A percentile compares a stretch with the other conserved stretches of the same genome.
Evolutionary conservation across 2,888 invertebrate genomes (phyloP).

Genomic region (Scaeva pyrastri): DNA sequence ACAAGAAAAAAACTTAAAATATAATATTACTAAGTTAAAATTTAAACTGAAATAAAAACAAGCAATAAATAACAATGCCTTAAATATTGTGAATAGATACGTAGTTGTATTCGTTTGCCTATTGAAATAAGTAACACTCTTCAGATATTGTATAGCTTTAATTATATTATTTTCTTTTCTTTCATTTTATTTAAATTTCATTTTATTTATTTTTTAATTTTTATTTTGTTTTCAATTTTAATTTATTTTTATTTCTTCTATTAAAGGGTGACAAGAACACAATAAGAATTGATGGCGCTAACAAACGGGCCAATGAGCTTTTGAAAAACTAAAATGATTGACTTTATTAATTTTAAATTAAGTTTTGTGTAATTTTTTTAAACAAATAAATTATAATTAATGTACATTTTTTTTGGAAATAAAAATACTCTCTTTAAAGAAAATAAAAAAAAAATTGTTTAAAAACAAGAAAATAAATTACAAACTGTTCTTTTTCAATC

Average conservation of each 20-base stretch:
- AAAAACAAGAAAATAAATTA: conserved; percentile 26
- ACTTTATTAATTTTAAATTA: conserved; percentile 12
- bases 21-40: conserved; percentile 32
- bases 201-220: conserved; percentile 6
- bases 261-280: conserved; percentile 81
- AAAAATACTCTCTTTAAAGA: conserved; percentile 59
- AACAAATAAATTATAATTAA: conserved; percentile 57
- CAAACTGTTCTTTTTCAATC: conserved; percentile 30
- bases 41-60: conserved; percentile 60
- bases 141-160: conserved; percentile 64
- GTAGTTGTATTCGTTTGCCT: conserved; percentile 69
- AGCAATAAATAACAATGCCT: conserved; percentile 74
- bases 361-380: conserved; percentile 51
- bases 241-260: conserved; percentile 15
- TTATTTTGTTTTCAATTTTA: conserved; percentile 16
- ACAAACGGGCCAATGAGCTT: conserved; percentile 82
- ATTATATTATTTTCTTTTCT: conserved; percentile 1
- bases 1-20: conserved; percentile 3
- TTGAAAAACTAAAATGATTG: conserved; percentile 81
- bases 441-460: conserved; percentile 5
- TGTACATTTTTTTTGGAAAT: conserved; percentile 23
- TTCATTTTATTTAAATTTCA: conserved; percentile 10
- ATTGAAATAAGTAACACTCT: conserved; percentile 59
- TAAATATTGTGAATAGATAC: conserved; percentile 73
- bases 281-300: conserved; percentile 85